Conservation (phyloP, 1,140 invertebrate species). For the Parasteatoda tepidariorum region DNA sequence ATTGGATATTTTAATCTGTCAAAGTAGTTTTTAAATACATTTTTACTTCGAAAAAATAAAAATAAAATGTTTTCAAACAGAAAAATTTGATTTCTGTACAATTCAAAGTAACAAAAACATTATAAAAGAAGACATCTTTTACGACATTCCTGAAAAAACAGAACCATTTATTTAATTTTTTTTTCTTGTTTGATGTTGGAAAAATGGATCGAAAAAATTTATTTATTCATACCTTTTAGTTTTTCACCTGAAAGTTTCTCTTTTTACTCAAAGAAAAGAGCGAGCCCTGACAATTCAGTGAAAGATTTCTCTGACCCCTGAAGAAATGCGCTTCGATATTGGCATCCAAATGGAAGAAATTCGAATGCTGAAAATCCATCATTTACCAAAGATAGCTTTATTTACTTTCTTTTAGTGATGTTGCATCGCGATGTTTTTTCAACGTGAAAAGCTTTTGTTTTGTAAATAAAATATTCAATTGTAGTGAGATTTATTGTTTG, state of each 20-base stretch:
- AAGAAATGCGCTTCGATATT: conserved; percentile 30
- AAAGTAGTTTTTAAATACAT: too few species aligned
- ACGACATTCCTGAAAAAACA: conserved; percentile 6
- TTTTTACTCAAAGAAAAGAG: neutral
- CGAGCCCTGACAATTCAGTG: conserved; percentile 12
- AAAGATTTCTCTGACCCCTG: conserved; percentile 35
- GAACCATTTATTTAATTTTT: conserved; percentile 35
- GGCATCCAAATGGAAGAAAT: neutral
- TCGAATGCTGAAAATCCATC: conserved; percentile 27
- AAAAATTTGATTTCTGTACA: too few species aligned
- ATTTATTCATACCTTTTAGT: conserved; percentile 30
- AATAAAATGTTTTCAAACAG: too few species aligned
- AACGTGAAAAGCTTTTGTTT: neutral
- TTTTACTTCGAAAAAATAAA: too few species aligned
- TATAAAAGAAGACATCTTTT: too few species aligned
- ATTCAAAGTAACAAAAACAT: too few species aligned
- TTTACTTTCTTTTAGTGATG: neutral
- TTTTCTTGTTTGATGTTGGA: neutral
- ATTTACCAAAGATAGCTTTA: conserved; percentile 29
- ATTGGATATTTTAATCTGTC: too few species aligned
- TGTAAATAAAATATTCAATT: neutral
- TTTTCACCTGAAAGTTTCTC: neutral
- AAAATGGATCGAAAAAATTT: conserved; percentile 6
- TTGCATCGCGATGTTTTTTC: conserved; percentile 2
- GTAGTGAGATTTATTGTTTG: too few species aligned